Evolutionary conservation across 2,888 invertebrate genomes (phyloP).

Genomic region (Steinernema hermaphroditum): DNA sequence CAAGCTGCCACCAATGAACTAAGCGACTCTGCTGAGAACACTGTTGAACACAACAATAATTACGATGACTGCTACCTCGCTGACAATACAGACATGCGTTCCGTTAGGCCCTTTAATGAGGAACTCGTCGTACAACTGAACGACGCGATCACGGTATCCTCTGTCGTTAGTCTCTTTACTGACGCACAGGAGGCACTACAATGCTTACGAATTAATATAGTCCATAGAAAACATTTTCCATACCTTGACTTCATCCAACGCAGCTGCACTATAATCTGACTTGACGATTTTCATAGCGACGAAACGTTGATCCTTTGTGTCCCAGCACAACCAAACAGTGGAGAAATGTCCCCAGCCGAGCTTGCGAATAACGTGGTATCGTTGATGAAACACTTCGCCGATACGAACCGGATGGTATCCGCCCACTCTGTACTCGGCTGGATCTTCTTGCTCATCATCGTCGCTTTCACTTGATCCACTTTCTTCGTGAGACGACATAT

Average conservation of each 20-base stretch:
- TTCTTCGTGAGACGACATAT: neutral
- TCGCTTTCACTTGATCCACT: neutral
- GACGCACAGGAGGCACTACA: constrained; percentile 68
- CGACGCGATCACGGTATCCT: constrained; percentile 90
- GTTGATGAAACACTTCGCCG: constrained; percentile 84
- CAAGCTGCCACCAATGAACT: constrained; percentile 96
- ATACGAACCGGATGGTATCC: constrained; percentile 98
- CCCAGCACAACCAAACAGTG: constrained; percentile 99
- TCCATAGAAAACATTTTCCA: too few species aligned
- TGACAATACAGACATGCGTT: constrained; percentile 73
- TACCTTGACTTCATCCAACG: constrained; percentile 96
- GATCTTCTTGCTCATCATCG: constrained; percentile 77
- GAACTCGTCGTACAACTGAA: constrained; percentile 72
- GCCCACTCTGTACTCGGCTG: constrained; percentile 88
- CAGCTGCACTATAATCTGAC: constrained; percentile 98
- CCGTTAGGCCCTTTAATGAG: constrained; percentile 97
- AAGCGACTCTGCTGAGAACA: constrained; percentile 68
- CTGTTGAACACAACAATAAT: neutral
- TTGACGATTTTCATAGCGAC: constrained; percentile 99
- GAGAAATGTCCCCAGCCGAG: constrained; percentile 99
- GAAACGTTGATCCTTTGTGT: constrained; percentile 76
- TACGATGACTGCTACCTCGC: constrained; percentile 58
- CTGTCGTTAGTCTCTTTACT: constrained; percentile 88
- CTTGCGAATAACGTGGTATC: constrained; percentile 95
- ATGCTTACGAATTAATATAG: neutral